A percentile compares a stretch with the other conserved stretches of the same genome.
Evolutionary conservation across 2,888 invertebrate species (phyloP).

Genomic region (Lampropteryx suffumata): DNA sequence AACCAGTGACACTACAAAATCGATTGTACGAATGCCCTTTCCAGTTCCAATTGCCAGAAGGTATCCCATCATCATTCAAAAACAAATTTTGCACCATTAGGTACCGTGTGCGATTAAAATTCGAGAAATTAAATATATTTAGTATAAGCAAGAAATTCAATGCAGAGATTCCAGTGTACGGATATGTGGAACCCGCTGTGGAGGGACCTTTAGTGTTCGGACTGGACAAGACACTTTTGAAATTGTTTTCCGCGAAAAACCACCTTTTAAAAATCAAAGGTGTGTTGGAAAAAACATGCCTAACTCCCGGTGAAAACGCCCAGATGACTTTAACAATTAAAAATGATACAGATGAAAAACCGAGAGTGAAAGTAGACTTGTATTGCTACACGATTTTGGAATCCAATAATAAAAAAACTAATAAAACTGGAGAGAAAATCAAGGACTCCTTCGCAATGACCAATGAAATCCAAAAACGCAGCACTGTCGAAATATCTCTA

Average conservation of each 20-base stretch:
- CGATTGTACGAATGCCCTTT: constrained; percentile 26
- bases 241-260: constrained; percentile 10
- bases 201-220: constrained; percentile 27
- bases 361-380: constrained; percentile 14
- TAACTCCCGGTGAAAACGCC: constrained; percentile 26
- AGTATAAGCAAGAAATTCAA: constrained; percentile 21
- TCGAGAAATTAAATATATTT: constrained; percentile 25
- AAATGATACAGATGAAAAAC: constrained; percentile 23
- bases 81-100: constrained; percentile 18
- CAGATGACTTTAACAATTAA: constrained; percentile 11
- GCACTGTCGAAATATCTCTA: background rate
- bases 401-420: background rate
- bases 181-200: constrained; percentile 13
- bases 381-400: constrained; percentile 21
- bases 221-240: constrained; percentile 23
- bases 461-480: background rate
- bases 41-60: constrained; percentile 26
- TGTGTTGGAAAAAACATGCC: constrained; percentile 13
- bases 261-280: constrained; percentile 23
- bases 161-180: constrained; percentile 28
- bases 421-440: background rate
- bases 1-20: background rate
- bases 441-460: constrained; percentile 2
- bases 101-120: constrained; percentile 22
- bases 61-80: constrained; percentile 28